phyloP scores from a whole-genome alignment of 2,113 vertebrate genomes.

The Hydrolagus affinis region DNA sequence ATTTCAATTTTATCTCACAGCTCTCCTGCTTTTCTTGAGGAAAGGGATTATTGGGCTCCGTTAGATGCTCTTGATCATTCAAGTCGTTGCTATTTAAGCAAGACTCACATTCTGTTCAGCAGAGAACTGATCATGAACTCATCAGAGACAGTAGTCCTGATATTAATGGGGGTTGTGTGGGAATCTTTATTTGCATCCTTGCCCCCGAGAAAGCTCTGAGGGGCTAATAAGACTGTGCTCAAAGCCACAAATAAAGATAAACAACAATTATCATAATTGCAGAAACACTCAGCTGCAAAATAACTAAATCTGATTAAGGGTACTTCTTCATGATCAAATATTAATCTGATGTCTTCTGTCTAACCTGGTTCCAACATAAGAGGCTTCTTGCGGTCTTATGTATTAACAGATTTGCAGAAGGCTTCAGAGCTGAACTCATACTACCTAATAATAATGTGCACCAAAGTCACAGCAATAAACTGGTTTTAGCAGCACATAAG shows the following conservation, averaged over 20 bases:
- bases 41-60: slow-evolving; percentile 72
- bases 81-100: slow-evolving; percentile 68
- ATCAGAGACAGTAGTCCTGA: slow-evolving; percentile 66
- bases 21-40: slow-evolving; percentile 64
- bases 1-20: slow-evolving; percentile 62
- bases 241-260: slow-evolving; percentile 75
- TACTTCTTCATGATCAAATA: slow-evolving; percentile 93
- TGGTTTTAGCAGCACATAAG: slow-evolving; percentile 69
- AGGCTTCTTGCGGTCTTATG: slow-evolving; percentile 87
- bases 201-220: slow-evolving; percentile 58
- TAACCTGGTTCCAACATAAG: slow-evolving; percentile 80
- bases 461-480: slow-evolving; percentile 64
- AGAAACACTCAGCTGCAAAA: slow-evolving; percentile 78
- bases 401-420: slow-evolving; percentile 84
- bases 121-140: slow-evolving; percentile 59
- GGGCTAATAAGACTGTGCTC: slow-evolving; percentile 63
- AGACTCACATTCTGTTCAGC: slow-evolving; percentile 60
- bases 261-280: slow-evolving; percentile 97
- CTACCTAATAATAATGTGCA: slow-evolving; percentile 82
- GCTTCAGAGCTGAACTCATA: slow-evolving; percentile 65
- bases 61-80: slow-evolving; percentile 74
- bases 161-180: slow-evolving; percentile 87
- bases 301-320: slow-evolving; percentile 92
- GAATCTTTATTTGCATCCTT: slow-evolving; percentile 50
- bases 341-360: slow-evolving; percentile 86